Evolutionary conservation across 2,113 vertebrate genomes (phyloP).

Genomic region (Sturnus vulgaris): DNA sequence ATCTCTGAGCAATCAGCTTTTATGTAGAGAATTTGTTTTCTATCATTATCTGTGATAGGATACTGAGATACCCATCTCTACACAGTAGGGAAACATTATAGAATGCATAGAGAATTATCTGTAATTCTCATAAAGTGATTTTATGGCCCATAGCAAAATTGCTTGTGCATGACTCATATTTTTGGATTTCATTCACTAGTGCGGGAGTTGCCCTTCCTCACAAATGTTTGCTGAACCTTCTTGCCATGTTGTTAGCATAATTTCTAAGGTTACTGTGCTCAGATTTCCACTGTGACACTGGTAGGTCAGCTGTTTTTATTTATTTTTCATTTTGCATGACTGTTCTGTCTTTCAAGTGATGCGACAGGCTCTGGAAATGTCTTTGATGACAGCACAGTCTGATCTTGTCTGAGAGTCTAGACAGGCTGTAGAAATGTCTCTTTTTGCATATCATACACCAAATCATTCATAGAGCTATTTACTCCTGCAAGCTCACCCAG

Average conservation of each 20-base stretch:
- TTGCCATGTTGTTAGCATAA: slow-evolving; percentile 55
- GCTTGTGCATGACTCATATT: slow-evolving; percentile 66
- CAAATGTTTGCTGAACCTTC: slow-evolving; percentile 64
- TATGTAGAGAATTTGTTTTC: slow-evolving; percentile 70
- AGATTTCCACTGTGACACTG: slow-evolving; percentile 38
- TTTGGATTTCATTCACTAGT: slow-evolving; percentile 55
- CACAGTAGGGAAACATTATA: slow-evolving; percentile 69
- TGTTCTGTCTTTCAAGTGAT: slow-evolving; percentile 60
- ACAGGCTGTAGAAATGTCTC: slow-evolving; percentile 59
- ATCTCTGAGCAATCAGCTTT: slow-evolving; percentile 64
- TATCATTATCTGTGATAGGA: slow-evolving; percentile 65
- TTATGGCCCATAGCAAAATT: slow-evolving; percentile 72
- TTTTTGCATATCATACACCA: slow-evolving; percentile 60
- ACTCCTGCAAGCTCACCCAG: slow-evolving; percentile 41
- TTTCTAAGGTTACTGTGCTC: slow-evolving; percentile 60
- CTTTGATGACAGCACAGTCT: slow-evolving; percentile 49
- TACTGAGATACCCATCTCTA: slow-evolving; percentile 61
- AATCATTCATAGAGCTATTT: slow-evolving; percentile 56
- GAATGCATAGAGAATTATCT: slow-evolving; percentile 67
- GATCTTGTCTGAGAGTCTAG: slow-evolving; percentile 71
- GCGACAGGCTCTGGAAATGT: slow-evolving; percentile 57
- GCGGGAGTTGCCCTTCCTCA: slow-evolving; percentile 47
- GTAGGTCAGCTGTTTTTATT: slow-evolving; percentile 65
- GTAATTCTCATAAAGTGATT: slow-evolving; percentile 68
- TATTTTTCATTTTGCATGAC: slow-evolving; percentile 60